Evolutionary conservation across 2,113 vertebrate species (phyloP).

Genomic region (pig (Sus scrofa)): DNA sequence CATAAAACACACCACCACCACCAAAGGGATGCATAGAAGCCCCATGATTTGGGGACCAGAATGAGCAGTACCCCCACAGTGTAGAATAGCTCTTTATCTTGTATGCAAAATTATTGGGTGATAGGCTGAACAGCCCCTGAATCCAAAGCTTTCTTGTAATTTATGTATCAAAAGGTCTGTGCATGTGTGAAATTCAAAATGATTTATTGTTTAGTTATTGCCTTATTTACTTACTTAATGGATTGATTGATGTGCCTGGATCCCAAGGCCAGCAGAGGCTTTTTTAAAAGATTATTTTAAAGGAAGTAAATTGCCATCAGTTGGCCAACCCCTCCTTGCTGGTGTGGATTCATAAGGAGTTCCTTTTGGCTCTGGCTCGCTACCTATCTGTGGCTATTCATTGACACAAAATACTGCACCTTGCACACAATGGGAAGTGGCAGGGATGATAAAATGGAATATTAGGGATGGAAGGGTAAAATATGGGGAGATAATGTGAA

Average conservation of each 20-base stretch:
- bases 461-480: neutral
- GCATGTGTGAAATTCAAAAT: slow-evolving; percentile 74
- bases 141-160: slow-evolving; percentile 72
- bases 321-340: slow-evolving; percentile 63
- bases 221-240: slow-evolving; percentile 84
- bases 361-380: slow-evolving; percentile 63
- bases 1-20: neutral
- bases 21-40: slow-evolving; percentile 19
- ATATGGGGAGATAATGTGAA: slow-evolving; percentile 21
- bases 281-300: slow-evolving; percentile 58
- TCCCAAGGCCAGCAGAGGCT: slow-evolving; percentile 71
- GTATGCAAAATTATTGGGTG: neutral
- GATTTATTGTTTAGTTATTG: slow-evolving; percentile 83
- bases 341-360: slow-evolving; percentile 73
- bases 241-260: slow-evolving; percentile 77
- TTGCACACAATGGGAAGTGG: neutral
- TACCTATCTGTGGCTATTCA: slow-evolving; percentile 58
- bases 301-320: slow-evolving; percentile 71
- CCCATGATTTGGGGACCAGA: slow-evolving; percentile 55
- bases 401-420: slow-evolving; percentile 52
- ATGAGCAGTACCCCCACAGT: neutral
- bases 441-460: slow-evolving; percentile 44
- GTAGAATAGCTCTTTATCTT: neutral
- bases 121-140: neutral
- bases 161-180: slow-evolving; percentile 77